phyloP scores from a whole-genome alignment of 2,888 invertebrate species.

The Oxyscelio sp. region DNA sequence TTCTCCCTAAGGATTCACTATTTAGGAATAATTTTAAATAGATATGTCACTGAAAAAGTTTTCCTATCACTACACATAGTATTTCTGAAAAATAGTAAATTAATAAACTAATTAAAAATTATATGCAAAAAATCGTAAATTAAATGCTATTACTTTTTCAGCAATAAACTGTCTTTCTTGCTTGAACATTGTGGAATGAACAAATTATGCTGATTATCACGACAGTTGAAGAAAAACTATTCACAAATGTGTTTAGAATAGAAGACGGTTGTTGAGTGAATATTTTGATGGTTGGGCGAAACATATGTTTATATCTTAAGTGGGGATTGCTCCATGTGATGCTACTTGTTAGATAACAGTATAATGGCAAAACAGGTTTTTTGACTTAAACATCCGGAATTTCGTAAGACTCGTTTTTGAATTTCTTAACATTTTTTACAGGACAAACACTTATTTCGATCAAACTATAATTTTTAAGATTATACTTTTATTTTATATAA shows the following conservation, averaged over 20 bases:
- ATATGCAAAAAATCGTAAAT: too few species aligned
- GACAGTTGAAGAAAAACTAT: not conserved
- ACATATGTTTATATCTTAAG: slow-evolving; percentile 27
- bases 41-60: not conserved
- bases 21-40: slow-evolving; percentile 11
- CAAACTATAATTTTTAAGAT: too few species aligned
- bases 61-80: slow-evolving; percentile 1
- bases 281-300: slow-evolving; percentile 4
- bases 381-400: slow-evolving; percentile 13
- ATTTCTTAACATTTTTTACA: too few species aligned
- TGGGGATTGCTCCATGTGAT: slow-evolving; percentile 23
- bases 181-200: too few species aligned
- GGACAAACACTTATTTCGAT: too few species aligned
- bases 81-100: not conserved
- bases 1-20: too few species aligned
- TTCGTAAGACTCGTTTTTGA: slow-evolving; percentile 14
- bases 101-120: not conserved
- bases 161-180: too few species aligned
- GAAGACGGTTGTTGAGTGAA: slow-evolving; percentile 4
- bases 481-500: too few species aligned
- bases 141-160: too few species aligned
- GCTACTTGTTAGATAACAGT: slow-evolving; percentile 27
- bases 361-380: slow-evolving; percentile 32
- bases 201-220: too few species aligned
- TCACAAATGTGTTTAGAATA: not conserved